Percentiles rank a stretch among this genome's conserved stretches.
Evolutionary conservation across 1,140 invertebrate species (phyloP).

Genomic region (Apocrypta bakeri): DNA sequence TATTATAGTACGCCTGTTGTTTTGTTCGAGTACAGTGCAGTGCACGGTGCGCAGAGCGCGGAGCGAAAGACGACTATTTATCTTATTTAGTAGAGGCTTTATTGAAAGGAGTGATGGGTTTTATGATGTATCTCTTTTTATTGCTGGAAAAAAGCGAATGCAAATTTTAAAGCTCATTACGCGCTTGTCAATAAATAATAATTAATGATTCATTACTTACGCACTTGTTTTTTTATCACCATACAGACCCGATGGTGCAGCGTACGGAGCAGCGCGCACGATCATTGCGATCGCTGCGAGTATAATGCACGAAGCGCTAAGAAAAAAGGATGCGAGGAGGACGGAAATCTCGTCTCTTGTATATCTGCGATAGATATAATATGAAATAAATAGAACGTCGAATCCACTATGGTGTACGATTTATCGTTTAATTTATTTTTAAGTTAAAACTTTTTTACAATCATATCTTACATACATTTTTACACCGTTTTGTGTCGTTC

Average conservation of each 20-base stretch:
- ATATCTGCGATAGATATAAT: neutral
- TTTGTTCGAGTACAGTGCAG: neutral
- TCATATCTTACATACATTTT: constrained; percentile 74
- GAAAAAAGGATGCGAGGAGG: constrained; percentile 6
- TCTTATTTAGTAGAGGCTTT: neutral
- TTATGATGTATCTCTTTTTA: neutral
- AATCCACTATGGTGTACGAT: constrained; percentile 60
- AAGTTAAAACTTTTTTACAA: constrained; percentile 75
- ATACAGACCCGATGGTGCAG: too few relatives aligned
- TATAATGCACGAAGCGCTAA: neutral
- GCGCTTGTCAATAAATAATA: neutral
- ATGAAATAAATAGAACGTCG: constrained; percentile 34
- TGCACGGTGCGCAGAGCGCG: neutral
- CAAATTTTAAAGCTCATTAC: neutral
- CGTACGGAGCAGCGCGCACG: too few relatives aligned
- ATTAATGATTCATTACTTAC: constrained; percentile 3
- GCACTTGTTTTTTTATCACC: neutral
- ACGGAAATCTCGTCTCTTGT: neutral
- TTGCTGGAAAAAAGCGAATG: neutral
- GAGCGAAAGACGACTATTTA: neutral
- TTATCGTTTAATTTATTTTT: constrained; percentile 76
- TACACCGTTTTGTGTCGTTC: constrained; percentile 61
- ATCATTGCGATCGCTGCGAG: neutral
- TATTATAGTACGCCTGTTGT: too few relatives aligned
- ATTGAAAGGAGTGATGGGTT: neutral